phyloP scores from a whole-genome alignment of 2,797 vertebrate genomes.

The Pantherophis vulpinus region DNA sequence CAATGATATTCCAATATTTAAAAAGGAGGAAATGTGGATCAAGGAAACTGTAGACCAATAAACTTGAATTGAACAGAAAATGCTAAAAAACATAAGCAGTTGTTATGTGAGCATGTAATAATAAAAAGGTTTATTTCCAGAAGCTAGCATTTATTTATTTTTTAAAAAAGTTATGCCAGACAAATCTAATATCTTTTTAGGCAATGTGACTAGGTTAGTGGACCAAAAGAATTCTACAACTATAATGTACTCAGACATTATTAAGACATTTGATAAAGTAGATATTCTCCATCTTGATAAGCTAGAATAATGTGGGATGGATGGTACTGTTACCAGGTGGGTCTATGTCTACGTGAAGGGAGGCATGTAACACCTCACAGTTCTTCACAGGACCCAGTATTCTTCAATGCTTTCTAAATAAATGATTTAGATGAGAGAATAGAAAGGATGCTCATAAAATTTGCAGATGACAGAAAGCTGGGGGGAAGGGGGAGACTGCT shows the following conservation, averaged over 20 bases:
- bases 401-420: neutral
- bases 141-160: neutral
- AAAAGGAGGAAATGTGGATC: neutral
- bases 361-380: neutral
- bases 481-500: neutral
- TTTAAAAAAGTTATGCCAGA: neutral
- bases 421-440: neutral
- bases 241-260: neutral
- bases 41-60: neutral
- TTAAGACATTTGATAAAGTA: neutral
- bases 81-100: neutral
- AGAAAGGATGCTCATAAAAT: neutral
- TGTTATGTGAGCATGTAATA: neutral
- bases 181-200: neutral
- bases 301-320: neutral
- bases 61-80: neutral
- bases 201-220: neutral
- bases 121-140: neutral
- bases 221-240: neutral
- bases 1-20: neutral
- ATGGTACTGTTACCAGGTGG: neutral
- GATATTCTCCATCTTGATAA: neutral
- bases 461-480: neutral
- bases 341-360: neutral
- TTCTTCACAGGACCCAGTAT: neutral